A percentile compares a stretch with the other conserved stretches of the same genome.
phyloP scores from a whole-genome alignment of 2,797 vertebrate genomes.

The Ctenopoma multispine region DNA sequence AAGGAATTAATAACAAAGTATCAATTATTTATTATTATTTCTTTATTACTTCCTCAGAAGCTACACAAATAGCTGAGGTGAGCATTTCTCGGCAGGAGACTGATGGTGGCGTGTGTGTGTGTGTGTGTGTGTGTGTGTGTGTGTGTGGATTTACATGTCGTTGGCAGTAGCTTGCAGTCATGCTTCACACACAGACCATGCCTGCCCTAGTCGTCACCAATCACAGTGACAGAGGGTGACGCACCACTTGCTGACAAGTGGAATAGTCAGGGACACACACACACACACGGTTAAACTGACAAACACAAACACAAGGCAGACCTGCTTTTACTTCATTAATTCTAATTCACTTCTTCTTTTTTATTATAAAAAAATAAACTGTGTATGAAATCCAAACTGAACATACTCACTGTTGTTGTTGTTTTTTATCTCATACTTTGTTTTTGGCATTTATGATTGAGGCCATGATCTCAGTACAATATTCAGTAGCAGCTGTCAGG shows the following conservation, averaged over 20 bases:
- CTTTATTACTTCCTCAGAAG: slow-evolving; percentile 4
- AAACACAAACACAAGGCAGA: background rate
- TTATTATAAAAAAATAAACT: slow-evolving; percentile 28
- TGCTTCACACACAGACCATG: slow-evolving; percentile 44
- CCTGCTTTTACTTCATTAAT: slow-evolving; percentile 25
- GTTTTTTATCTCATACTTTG: background rate
- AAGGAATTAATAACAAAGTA: no score
- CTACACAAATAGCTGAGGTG: slow-evolving; percentile 9
- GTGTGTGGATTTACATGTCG: slow-evolving; percentile 20
- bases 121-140: slow-evolving; percentile 4
- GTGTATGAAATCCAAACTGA: background rate
- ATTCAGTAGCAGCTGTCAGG: slow-evolving; percentile 16
- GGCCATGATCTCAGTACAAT: slow-evolving; percentile 6
- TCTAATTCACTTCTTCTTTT: slow-evolving; percentile 36
- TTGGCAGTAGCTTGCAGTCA: slow-evolving; percentile 34
- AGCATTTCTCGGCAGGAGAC: slow-evolving; percentile 34
- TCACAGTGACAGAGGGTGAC: slow-evolving; percentile 62
- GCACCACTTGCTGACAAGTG: slow-evolving; percentile 61
- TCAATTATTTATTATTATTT: no score
- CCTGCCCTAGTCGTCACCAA: slow-evolving; percentile 51
- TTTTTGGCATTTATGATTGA: background rate
- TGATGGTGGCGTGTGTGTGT: slow-evolving; percentile 20
- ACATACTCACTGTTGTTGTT: background rate
- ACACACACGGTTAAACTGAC: background rate
- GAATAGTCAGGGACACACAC: slow-evolving; percentile 26